Evolutionary conservation across 2,888 invertebrate genomes (phyloP).

Genomic region (Argyresthia albistria): DNA sequence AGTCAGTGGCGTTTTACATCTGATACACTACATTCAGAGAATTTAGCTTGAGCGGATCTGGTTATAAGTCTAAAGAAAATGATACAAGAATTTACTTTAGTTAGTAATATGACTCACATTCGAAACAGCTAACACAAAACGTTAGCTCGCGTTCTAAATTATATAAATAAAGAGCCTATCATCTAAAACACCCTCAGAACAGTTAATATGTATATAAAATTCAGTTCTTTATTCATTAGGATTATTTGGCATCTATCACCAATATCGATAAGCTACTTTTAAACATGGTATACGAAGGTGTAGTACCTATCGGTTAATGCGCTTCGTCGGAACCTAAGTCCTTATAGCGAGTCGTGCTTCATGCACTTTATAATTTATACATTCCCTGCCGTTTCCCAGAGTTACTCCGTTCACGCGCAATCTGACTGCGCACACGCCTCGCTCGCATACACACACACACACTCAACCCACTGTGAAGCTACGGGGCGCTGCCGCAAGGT

Average conservation of each 20-base stretch:
- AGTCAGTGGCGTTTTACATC: slow-evolving; percentile 35
- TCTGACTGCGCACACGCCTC: slow-evolving; percentile 22
- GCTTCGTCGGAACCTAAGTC: slow-evolving; percentile 51
- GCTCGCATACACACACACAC: not conserved
- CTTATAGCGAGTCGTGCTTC: slow-evolving; percentile 26
- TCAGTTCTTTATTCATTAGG: slow-evolving; percentile 67
- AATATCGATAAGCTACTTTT: slow-evolving; percentile 59
- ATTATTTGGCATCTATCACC: slow-evolving; percentile 72
- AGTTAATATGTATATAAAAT: slow-evolving; percentile 69
- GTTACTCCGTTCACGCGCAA: slow-evolving; percentile 37
- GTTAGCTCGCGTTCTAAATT: slow-evolving; percentile 24
- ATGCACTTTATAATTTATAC: slow-evolving; percentile 25
- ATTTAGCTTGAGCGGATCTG: not conserved
- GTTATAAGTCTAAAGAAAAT: slow-evolving; percentile 10
- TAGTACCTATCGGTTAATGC: slow-evolving; percentile 59
- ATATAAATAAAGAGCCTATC: slow-evolving; percentile 53
- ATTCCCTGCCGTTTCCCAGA: slow-evolving; percentile 65
- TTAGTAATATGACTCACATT: slow-evolving; percentile 30
- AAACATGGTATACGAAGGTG: slow-evolving; percentile 66
- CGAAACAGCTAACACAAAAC: slow-evolving; percentile 5
- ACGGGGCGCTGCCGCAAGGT: too few species aligned
- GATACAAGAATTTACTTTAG: not conserved
- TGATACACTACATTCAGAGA: not conserved
- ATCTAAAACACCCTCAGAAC: slow-evolving; percentile 69
- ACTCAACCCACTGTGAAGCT: too few species aligned